Percentiles rank a stretch among this genome's conserved stretches.
Evolutionary conservation across 2,113 vertebrate species (phyloP).

Genomic region (Dryoscopus gambensis): DNA sequence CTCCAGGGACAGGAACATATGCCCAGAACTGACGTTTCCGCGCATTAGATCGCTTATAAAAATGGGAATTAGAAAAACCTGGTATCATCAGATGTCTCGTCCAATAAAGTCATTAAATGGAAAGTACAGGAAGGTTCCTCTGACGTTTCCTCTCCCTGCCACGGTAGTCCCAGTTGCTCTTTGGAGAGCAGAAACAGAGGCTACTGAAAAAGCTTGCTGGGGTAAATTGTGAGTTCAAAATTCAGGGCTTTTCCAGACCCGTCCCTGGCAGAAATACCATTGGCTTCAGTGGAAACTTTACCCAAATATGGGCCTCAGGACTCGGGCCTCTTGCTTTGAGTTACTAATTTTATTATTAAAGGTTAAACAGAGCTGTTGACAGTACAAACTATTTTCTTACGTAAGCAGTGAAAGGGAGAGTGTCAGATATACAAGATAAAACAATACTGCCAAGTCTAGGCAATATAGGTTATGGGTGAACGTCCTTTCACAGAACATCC

Average conservation of each 20-base stretch:
- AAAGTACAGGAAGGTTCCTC: conserved; percentile 35
- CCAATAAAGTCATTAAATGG: conserved; percentile 55
- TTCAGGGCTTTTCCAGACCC: conserved; percentile 7
- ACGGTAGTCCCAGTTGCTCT: background rate
- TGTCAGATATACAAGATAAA: conserved; percentile 47
- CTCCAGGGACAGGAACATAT: conserved; percentile 45
- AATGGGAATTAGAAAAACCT: conserved; percentile 65
- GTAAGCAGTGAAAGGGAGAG: conserved; percentile 46
- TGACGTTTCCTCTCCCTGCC: conserved; percentile 7
- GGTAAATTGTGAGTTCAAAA: background rate
- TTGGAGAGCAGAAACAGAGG: background rate
- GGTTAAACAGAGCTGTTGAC: conserved; percentile 63
- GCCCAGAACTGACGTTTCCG: conserved; percentile 59
- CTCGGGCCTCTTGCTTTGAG: conserved; percentile 1
- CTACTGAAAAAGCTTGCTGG: background rate
- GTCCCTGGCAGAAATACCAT: background rate
- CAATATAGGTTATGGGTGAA: conserved; percentile 53
- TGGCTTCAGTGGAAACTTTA: conserved; percentile 9
- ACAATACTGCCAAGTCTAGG: conserved; percentile 40
- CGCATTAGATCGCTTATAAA: conserved; percentile 61
- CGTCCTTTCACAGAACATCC: background rate
- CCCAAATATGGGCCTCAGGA: conserved; percentile 41
- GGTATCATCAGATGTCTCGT: conserved; percentile 43
- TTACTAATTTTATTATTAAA: conserved; percentile 62
- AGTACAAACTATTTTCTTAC: conserved; percentile 60